Evolutionary conservation across 1,140 invertebrate species (phyloP), one percentile per base, ranked within the genome.

Genomic region (Lerema accius): DNA sequence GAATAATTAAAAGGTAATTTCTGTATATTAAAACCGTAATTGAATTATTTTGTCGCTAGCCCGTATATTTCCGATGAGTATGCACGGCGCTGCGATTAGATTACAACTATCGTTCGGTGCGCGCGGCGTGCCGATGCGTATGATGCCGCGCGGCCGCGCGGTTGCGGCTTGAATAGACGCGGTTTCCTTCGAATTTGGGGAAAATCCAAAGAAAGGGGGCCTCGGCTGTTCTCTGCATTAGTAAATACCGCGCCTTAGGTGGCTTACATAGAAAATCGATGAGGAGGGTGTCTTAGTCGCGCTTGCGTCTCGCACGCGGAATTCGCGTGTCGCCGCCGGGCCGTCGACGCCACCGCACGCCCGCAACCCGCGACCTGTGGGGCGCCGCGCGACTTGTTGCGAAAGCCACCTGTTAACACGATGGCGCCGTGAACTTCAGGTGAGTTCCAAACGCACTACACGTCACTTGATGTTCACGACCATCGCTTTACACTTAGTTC

Each of bases 341-440:
- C 78, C 72, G 79, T 65, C 73, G 86, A 67, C 73, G 76, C 51
- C 65, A 71, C 72, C 80, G 85, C 82, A 85, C 84, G 82, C 78
- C 69, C 69, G 68, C 74, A 79, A 82, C 78, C 69, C 69, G 68
- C 74, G 80, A 82, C 76, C 78, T 80, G 78, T 78, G 69, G 78
- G 78, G 74, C 75, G 74, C 68, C 50, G 71, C 73, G 59, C 63
- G 78, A 86, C 84, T 83, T 84, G 84, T 89, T 89, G 86, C 82
- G 69, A 86, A 73, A 73, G 72, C 81, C 84, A 89, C 86, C 84
- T 87, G 82, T 86, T 86, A 85, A 84, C 83, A 81, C 76, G 84
- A 84, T 80, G 77, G 75, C 76, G 60, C 74, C 80, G 78, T 81
- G 80, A 84, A 82, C 68, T 64, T 71, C 80, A 86, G 86, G 86